Evolutionary conservation across 92 coral and sea anemone genomes (phyloP).

Genomic region (Phenganax stokvisi): DNA sequence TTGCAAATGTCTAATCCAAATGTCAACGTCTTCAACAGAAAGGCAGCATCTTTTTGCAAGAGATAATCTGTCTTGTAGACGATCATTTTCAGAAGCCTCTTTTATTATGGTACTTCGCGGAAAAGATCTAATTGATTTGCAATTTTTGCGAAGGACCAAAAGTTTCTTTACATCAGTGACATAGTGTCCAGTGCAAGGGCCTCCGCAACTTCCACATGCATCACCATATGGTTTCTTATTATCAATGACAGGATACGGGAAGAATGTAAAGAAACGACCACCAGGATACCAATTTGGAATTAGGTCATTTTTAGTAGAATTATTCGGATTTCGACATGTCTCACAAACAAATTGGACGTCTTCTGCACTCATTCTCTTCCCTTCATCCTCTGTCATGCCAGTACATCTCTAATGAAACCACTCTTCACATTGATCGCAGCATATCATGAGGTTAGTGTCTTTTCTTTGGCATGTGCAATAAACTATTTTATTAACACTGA

Average conservation of each 20-base stretch:
- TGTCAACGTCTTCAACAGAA: constrained; percentile 45
- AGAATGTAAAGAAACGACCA: constrained; percentile 56
- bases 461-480: constrained; percentile 49
- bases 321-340: constrained; percentile 18
- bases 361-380: constrained; percentile 36
- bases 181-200: constrained; percentile 57
- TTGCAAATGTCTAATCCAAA: constrained; percentile 48
- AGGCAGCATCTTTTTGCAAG: constrained; percentile 55
- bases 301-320: constrained; percentile 35
- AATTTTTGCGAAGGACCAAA: constrained; percentile 46
- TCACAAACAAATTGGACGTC: constrained; percentile 44
- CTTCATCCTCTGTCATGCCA: constrained; percentile 43
- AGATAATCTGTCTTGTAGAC: constrained; percentile 13
- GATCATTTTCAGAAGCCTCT: constrained; percentile 47
- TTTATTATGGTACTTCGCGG: constrained; percentile 52
- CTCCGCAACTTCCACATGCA: constrained; percentile 47
- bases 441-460: constrained; percentile 40
- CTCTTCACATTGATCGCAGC: constrained; percentile 58
- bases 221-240: constrained; percentile 55
- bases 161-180: constrained; percentile 53
- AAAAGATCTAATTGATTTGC: constrained; percentile 41
- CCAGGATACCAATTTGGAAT: constrained; percentile 53
- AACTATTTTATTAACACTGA: constrained; percentile 18
- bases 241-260: constrained; percentile 58
- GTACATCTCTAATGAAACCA: constrained; percentile 54